Base-by-base conservation (phyloP, 2,113 vertebrate genomes). In the Cettia cetti region DNA sequence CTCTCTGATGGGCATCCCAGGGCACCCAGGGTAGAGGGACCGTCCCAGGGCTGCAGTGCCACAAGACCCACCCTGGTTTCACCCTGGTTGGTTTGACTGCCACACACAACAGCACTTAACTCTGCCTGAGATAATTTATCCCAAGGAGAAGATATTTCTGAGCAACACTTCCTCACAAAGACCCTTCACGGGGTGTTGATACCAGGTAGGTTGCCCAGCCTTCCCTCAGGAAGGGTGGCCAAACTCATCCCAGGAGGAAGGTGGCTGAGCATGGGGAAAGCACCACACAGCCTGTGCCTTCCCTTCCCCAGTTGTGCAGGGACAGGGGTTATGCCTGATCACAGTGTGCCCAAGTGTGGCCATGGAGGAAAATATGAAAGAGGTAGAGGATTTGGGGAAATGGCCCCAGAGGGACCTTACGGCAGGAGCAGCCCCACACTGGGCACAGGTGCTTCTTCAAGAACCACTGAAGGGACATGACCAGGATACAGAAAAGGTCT, bases 301-400 rank as follows among this genome's bases (percentile, higher is more conserved):
- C 39, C 7, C 50, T 45, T 77, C 71, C 31, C 35, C 30, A 70
- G 13, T 9, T 20, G 14, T 14, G 30, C n/a, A 59, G 52, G 26
- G 21, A 40, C 31, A 40, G 49, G 31, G 49, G 2, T 26, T 20
- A 19, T 5, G 7, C 26, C 40, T 4, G 2, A 26, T 13, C 40
- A 39, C 53, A n/a, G n/a, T 0, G 0, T 35, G 17, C 24, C 12
- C 16, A 15, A 31, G 42, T 1, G 11, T 30, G 42, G 16, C 23
- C 31, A 2, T 2, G 20, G 63, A 80, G n/a, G 16, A 42, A 80
- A 45, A 37, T 0, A 5, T 21, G 53, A 42, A 39, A 52, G 35
- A 92, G 3, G 7, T 10, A 23, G 10, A 3, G 57, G 31, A 22
- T 53, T 23, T 85, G 28, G 45, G 45, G 57, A 37, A 57, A 21